Base-by-base conservation (phyloP, 2,113 vertebrate genomes). In the Scomber scombrus region DNA sequence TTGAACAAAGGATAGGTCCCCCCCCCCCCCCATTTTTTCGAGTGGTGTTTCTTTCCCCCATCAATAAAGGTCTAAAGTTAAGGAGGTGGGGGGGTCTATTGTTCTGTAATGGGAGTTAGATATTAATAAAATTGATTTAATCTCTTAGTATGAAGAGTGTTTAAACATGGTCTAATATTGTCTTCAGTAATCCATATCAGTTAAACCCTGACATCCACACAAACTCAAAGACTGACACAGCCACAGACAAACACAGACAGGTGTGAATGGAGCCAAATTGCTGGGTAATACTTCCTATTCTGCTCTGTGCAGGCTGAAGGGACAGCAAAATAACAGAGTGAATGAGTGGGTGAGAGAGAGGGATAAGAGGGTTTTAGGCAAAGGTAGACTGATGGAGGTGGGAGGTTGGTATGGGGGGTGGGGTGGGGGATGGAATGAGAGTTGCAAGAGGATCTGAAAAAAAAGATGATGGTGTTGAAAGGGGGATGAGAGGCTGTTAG, bases 401-500 rank as follows among this genome's bases (percentile, higher is more conserved):
- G 87, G 84, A 87, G 83, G 60, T 62, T 81, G 88, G 80, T 70
- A 74, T 67, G 6, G 23, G 71, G n/a, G n/a, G n/a, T n/a, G n/a
- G n/a, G n/a, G n/a, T n/a, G n/a, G 75, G 85, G 81, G 75, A 55
- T 66, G 80, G 72, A 74, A 78, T 31, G 68, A 83, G 65, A 74
- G 73, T 46, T 16, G 56, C 14, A 61, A 52, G 70, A 81, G 63
- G 75, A 70, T 70, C 29, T 71, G 58, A 1, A 72, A 73, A 82
- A 71, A 61, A 4, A 65, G 77, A 70, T 78, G 87, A 86, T 78
- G 76, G 87, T 77, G 87, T 75, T 91, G 91, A 93, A 86, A 84
- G 86, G 50, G 50, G 81, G 90, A 90, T 89, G 84, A 93, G 92
- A 88, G 91, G 89, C 80, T 90, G 87, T 91, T 88, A 86, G 79